A percentile compares a stretch with the other conserved stretches of the same genome.
Conservation (phyloP, 2,113 vertebrate species). For the Brachyhypopomus occidentalis region DNA sequence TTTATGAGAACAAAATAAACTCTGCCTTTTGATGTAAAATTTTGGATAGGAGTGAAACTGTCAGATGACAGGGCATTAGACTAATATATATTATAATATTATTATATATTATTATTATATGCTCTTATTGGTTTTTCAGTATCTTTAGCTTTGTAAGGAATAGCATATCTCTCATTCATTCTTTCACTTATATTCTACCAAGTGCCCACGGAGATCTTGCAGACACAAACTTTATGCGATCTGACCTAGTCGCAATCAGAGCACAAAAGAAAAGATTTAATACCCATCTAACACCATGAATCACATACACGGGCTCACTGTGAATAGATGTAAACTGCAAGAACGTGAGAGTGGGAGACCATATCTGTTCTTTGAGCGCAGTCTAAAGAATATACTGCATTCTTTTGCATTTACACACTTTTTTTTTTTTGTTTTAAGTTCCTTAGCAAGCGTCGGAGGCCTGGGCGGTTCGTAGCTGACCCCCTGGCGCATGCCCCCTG, state of each 20-base stretch:
- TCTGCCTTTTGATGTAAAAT: not conserved
- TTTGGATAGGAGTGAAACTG: too few species aligned
- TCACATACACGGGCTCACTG: constrained; percentile 54
- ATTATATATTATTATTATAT: not conserved
- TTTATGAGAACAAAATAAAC: constrained; percentile 5
- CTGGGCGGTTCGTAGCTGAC: constrained; percentile 68
- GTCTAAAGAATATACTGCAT: constrained; percentile 62
- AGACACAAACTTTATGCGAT: not conserved
- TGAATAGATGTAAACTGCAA: constrained; percentile 39
- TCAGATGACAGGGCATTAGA: not conserved
- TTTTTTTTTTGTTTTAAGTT: constrained; percentile 72
- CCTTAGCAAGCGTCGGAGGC: constrained; percentile 73
- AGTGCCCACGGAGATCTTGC: too few species aligned
- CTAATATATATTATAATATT: not conserved
- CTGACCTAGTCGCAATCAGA: not conserved
- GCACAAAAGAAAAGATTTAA: not conserved
- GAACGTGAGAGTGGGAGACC: constrained; percentile 56
- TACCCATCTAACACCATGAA: constrained; percentile 5
- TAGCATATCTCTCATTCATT: not conserved
- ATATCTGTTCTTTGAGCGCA: constrained; percentile 63
- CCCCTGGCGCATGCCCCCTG: constrained; percentile 68
- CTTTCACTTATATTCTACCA: too few species aligned
- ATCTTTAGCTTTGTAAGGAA: not conserved
- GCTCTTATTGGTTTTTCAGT: not conserved
- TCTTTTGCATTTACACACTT: constrained; percentile 69